Conservation (phyloP, 2,888 invertebrate genomes). For the Pomacea canaliculata region DNA sequence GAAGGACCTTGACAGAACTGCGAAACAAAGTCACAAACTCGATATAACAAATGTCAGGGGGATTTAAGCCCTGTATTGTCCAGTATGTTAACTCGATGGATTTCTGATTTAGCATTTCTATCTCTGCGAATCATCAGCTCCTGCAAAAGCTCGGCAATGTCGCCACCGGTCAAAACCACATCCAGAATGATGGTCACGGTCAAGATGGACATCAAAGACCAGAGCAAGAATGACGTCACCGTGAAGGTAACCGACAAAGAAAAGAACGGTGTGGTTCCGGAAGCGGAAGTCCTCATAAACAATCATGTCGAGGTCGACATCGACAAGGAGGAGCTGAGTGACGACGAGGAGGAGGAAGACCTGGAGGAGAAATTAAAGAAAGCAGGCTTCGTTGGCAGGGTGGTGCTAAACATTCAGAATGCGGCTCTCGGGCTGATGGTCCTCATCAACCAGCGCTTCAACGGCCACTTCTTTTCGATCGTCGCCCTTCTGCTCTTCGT, state of each 20-base stretch:
- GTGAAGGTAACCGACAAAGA: background rate
- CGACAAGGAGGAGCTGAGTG: background rate
- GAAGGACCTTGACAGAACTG: too few relatives aligned
- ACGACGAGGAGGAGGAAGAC: conserved; percentile 4
- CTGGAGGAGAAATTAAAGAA: background rate
- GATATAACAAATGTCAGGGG: too few relatives aligned
- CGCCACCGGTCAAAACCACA: too few relatives aligned
- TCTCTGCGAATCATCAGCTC: too few relatives aligned
- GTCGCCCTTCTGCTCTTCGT: conserved; percentile 39
- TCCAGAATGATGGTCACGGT: too few relatives aligned
- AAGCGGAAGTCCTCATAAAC: background rate
- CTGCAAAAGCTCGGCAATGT: too few relatives aligned
- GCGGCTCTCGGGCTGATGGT: background rate
- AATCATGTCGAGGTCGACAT: background rate
- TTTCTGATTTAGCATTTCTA: too few relatives aligned
- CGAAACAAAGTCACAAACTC: too few relatives aligned
- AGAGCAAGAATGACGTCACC: too few relatives aligned
- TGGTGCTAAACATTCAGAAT: background rate
- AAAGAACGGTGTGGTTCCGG: background rate
- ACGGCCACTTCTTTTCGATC: conserved; percentile 23
- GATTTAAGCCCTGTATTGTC: too few relatives aligned
- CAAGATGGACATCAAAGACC: too few relatives aligned
- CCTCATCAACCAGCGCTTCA: background rate
- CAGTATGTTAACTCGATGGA: too few relatives aligned
- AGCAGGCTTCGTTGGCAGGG: background rate